Evolutionary conservation across 2,888 invertebrate species (phyloP), one percentile per base, ranked within the genome.

Genomic region (Drosophila limbata): DNA sequence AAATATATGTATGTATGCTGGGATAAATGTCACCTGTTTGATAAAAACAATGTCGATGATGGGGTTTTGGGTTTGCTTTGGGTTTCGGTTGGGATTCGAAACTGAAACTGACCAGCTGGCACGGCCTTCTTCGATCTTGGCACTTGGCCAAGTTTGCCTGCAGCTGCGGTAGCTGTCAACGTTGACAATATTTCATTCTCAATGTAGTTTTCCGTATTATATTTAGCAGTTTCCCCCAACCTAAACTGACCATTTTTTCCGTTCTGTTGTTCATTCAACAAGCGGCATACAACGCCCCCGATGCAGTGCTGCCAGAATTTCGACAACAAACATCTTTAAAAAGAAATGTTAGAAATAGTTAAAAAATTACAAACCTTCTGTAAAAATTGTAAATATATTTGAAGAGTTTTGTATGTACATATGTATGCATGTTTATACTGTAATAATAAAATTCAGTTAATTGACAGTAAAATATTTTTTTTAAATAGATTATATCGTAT

Each of bases 161-260:
- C 65, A 52, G 60, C 68, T 87, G 82, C 82, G 79, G 79, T 69
- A 84, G 67, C 70, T 82, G 84, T 84, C 84, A 81, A 47, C 75
- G 59, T 67, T 64, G 75, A 69, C 75, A 81, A 64, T 66, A 84
- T 75, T 82, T 81, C 66, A 69, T 69, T 69, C 56, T 53, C 19
- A 63, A 63, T 66, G 56, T 50, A 47, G 10, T 37, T 57, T 37
- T 40, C 44, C 55, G 39, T 59, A 47, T 40, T 40, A 51, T 39
- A 51, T 39, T 47, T 47, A 53, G 21, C 25, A 17, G 45, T 28
- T 25, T 4, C 5, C 42, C 9, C 19, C 11, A 17, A 8, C 21
- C 21, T 21, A 31, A 17, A 48, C 53, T 69, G 39, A 19, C 47
- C 45, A 33, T 47, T 53, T 33, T 19, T 21, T 35, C 6, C 45